A percentile compares a stretch with the other conserved stretches of the same genome.
phyloP scores from a whole-genome alignment of 2,113 vertebrate genomes.

The Tetrao urogallus region DNA sequence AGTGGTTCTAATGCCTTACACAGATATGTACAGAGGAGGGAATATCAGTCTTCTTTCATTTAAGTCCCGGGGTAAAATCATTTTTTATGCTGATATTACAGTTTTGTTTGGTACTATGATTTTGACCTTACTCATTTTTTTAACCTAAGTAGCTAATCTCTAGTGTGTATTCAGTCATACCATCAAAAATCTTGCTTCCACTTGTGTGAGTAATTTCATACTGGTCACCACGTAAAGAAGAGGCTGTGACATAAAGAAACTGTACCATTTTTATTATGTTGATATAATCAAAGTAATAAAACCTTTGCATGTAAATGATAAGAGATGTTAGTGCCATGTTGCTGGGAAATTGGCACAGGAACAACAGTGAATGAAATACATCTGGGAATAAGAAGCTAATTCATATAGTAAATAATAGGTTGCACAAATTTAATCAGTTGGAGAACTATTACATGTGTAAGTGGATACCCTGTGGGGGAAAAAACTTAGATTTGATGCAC shows the following conservation, averaged over 20 bases:
- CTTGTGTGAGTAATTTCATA: neutral
- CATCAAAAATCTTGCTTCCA: neutral
- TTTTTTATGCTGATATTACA: neutral
- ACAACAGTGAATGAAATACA: constrained; percentile 18
- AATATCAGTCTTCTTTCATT: neutral
- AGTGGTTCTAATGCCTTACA: neutral
- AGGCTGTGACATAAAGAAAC: neutral
- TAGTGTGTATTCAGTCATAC: neutral
- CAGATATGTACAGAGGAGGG: neutral
- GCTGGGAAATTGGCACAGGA: constrained; percentile 35
- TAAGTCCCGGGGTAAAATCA: neutral
- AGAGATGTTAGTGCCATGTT: neutral
- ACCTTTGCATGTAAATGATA: constrained; percentile 23
- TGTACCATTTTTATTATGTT: neutral
- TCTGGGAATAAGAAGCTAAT: constrained; percentile 47
- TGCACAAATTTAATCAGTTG: constrained; percentile 35
- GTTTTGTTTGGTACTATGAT: neutral
- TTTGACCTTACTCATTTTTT: neutral
- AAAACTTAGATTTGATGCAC: neutral
- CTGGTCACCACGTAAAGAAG: neutral
- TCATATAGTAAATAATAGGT: constrained; percentile 45
- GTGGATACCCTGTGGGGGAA: neutral
- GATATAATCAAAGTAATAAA: constrained; percentile 39
- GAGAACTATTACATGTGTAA: neutral
- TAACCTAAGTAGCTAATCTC: neutral